Conservation (phyloP, 1,140 invertebrate genomes). For the Gonioctena quinquepunctata region DNA sequence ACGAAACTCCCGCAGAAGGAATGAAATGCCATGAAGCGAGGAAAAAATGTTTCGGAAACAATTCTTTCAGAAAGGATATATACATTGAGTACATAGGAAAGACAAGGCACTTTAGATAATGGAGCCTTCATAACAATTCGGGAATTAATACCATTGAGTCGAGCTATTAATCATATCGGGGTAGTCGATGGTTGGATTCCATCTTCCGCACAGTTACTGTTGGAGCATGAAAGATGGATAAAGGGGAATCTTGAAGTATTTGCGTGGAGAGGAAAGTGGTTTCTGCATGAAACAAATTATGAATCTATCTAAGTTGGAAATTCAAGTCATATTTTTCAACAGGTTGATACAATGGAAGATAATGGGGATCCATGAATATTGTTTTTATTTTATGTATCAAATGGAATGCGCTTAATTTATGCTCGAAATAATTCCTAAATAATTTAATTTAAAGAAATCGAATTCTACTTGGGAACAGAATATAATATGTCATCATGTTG, state of each 20-base stretch:
- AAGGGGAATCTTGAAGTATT: background rate
- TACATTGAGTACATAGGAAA: background rate
- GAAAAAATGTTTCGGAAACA: no score
- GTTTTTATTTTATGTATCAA: no score
- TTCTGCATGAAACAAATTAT: background rate
- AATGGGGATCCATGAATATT: no score
- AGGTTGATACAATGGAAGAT: no score
- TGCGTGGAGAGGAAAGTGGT: background rate
- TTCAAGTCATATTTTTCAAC: no score
- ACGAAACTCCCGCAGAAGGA: no score
- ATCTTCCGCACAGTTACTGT: background rate
- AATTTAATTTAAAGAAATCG: no score
- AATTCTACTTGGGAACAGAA: no score
- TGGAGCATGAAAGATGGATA: background rate
- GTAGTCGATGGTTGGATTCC: background rate
- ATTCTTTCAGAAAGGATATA: background rate
- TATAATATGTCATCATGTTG: no score
- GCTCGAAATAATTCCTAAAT: no score
- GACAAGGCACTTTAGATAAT: constrained; percentile 6
- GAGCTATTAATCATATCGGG: background rate
- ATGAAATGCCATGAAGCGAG: no score
- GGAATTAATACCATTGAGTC: background rate
- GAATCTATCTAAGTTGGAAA: background rate
- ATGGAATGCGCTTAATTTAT: no score
- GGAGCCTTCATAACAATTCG: background rate